Evolutionary conservation across 2,113 vertebrate genomes (phyloP).

Genomic region (Thamnophis sirtalis): DNA sequence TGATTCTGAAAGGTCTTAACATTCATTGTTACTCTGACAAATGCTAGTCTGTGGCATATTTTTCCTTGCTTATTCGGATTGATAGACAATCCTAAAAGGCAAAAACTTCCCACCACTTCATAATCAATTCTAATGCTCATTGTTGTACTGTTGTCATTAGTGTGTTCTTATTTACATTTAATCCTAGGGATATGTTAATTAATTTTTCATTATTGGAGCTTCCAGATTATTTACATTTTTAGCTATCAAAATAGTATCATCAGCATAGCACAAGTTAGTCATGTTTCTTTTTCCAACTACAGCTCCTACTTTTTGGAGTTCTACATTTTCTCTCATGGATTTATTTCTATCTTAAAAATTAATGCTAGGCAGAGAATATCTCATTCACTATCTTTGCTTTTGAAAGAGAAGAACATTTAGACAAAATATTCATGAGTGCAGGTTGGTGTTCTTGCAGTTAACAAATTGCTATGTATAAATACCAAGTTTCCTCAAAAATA

Average conservation of each 20-base stretch:
- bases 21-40: background rate
- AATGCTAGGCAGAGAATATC: background rate
- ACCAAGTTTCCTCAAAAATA: too few species aligned
- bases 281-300: background rate
- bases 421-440: background rate
- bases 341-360: background rate
- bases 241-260: background rate
- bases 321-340: background rate
- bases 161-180: background rate
- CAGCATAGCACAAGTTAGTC: background rate
- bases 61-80: background rate
- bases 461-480: background rate
- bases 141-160: background rate
- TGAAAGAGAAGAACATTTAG: background rate
- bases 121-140: background rate
- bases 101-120: background rate
- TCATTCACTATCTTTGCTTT: background rate
- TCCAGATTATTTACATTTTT: background rate
- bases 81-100: background rate
- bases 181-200: background rate
- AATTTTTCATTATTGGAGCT: background rate
- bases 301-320: background rate
- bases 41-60: background rate
- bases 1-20: background rate
- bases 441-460: background rate